phyloP scores from a whole-genome alignment of 2,113 vertebrate genomes.

The Rhinolophus sinicus region DNA sequence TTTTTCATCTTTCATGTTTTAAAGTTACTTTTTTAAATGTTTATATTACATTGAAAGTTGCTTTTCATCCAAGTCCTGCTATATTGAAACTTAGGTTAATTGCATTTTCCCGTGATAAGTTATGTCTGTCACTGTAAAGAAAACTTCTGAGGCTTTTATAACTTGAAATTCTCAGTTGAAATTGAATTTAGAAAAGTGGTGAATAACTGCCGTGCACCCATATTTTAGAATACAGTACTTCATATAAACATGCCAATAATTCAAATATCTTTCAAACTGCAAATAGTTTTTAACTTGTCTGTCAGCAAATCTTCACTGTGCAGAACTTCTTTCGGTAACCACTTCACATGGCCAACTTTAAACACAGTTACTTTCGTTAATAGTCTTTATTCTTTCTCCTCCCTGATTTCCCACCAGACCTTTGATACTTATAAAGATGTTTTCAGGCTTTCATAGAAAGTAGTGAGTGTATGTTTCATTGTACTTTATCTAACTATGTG shows the following conservation, averaged over 20 bases:
- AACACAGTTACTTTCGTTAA: background rate
- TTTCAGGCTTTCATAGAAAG: slow-evolving; percentile 17
- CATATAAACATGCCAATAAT: background rate
- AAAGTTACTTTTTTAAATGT: background rate
- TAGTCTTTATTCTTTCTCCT: slow-evolving; percentile 13
- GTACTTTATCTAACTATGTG: background rate
- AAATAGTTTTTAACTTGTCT: background rate
- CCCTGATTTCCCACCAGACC: background rate
- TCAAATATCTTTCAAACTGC: background rate
- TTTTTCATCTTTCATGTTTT: background rate
- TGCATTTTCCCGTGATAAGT: background rate
- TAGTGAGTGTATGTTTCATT: background rate
- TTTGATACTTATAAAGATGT: background rate
- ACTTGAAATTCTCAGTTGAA: slow-evolving; percentile 30
- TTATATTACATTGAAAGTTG: background rate
- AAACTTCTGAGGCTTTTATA: slow-evolving; percentile 12
- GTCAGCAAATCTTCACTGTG: slow-evolving; percentile 4
- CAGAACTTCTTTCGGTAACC: background rate
- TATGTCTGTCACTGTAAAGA: background rate
- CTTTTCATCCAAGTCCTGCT: background rate
- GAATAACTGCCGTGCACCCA: background rate
- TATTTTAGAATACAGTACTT: slow-evolving; percentile 23
- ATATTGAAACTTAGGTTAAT: background rate
- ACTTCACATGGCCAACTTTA: slow-evolving; percentile 16
- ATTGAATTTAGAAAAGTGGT: slow-evolving; percentile 5